A percentile compares a stretch with the other conserved stretches of the same genome.
Evolutionary conservation across 2,113 vertebrate genomes (phyloP).

Genomic region (Tetrao urogallus): DNA sequence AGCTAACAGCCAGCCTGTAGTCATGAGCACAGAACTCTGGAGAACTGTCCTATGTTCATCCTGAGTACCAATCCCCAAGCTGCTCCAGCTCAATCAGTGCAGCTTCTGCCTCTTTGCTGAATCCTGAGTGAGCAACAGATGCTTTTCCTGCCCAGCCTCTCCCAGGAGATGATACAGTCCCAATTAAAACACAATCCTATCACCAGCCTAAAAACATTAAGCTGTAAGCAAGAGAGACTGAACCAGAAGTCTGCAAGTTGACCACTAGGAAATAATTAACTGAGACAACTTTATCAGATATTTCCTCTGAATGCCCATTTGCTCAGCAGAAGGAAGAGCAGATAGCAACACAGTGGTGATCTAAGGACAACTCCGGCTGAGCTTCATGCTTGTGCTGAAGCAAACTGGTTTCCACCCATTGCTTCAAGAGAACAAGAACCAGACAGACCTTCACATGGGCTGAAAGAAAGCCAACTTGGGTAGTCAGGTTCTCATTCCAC

Average conservation of each 20-base stretch:
- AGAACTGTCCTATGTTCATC: neutral
- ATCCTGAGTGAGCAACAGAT: neutral
- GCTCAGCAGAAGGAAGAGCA: neutral
- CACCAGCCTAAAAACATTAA: neutral
- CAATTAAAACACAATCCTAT: neutral
- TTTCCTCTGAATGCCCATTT: neutral
- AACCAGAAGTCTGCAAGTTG: neutral
- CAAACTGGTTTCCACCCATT: neutral
- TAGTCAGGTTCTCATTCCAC: neutral
- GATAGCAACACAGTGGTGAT: rapidly evolving
- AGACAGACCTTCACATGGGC: neutral
- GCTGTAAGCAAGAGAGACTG: neutral
- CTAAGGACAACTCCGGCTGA: neutral
- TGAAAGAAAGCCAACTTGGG: neutral
- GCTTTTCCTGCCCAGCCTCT: neutral
- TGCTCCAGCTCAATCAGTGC: neutral
- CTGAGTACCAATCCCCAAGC: neutral
- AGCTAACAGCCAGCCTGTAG: neutral
- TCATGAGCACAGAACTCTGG: neutral
- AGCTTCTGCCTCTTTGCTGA: neutral
- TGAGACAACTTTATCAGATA: neutral
- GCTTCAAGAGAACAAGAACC: neutral
- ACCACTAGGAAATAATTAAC: neutral
- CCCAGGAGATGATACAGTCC: neutral
- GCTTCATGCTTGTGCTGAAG: neutral